A percentile compares a stretch with the other conserved stretches of the same genome.
Conservation (phyloP, 2,797 vertebrate species). For the Chelon labrosus region DNA sequence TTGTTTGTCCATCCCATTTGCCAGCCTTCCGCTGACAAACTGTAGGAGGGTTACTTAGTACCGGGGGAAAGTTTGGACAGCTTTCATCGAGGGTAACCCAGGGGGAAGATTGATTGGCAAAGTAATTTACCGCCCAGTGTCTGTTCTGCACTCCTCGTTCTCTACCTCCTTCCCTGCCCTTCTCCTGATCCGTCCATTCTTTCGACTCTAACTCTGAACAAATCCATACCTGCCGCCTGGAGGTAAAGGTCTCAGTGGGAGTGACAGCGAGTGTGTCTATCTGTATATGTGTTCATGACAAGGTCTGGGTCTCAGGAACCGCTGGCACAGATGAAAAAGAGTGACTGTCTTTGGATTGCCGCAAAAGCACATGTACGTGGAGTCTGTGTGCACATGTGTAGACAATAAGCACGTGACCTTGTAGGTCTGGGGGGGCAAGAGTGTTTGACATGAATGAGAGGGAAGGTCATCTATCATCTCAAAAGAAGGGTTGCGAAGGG, state of each 20-base stretch:
- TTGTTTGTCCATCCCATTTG: slow-evolving; percentile 76
- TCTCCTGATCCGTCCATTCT: slow-evolving; percentile 59
- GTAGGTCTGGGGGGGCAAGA: slow-evolving; percentile 45
- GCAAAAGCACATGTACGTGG: neutral
- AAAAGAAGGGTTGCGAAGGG: slow-evolving; percentile 49
- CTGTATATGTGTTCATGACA: slow-evolving; percentile 38
- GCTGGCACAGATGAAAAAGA: slow-evolving; percentile 72
- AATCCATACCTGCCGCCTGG: slow-evolving; percentile 76
- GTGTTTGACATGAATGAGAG: slow-evolving; percentile 75
- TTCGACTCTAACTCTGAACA: slow-evolving; percentile 49
- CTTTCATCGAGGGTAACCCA: slow-evolving; percentile 78
- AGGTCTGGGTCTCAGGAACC: slow-evolving; percentile 42
- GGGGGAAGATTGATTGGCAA: slow-evolving; percentile 87
- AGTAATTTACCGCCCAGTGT: slow-evolving; percentile 84
- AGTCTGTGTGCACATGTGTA: slow-evolving; percentile 55
- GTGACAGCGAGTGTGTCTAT: slow-evolving; percentile 45
- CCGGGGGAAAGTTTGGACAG: slow-evolving; percentile 81
- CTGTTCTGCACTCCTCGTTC: slow-evolving; percentile 56
- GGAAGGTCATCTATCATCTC: slow-evolving; percentile 82
- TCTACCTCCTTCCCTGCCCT: slow-evolving; percentile 47
- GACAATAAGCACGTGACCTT: slow-evolving; percentile 66
- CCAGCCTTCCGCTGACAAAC: slow-evolving; percentile 78
- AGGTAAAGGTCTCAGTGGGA: slow-evolving; percentile 65
- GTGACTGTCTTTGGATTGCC: slow-evolving; percentile 23
- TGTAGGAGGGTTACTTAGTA: slow-evolving; percentile 81